Base-by-base conservation (phyloP, 1,140 invertebrate genomes). In the Diuraphis noxia region DNA sequence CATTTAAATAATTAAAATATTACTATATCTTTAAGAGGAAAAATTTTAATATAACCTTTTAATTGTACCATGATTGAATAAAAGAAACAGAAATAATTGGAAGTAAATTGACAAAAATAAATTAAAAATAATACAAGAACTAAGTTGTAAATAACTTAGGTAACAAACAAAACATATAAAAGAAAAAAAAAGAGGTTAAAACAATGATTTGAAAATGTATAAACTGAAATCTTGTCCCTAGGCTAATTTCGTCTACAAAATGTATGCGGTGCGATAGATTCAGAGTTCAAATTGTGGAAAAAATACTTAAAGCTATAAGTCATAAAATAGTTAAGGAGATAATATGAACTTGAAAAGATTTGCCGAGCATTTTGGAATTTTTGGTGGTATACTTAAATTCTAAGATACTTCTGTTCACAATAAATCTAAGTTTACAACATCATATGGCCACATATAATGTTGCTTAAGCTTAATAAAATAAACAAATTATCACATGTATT, bases 401-500 rank as follows among this genome's bases (percentile, higher is more conserved):
- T 82, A 25, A 10, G 36, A 41, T 56, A 38, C 8, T 88, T 63
- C 4, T 63, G 52, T 40, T 52, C 41, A 63, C 52, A 63, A 40
- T 87, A 25, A 87, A 87, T 86, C 34, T 21, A 36, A 52, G 34
- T 5, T 87, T 87, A 56, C 23, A 87, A 52, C 49, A 87, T 56
- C 36, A 25, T 36, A 86, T 34, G 43, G 41, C n/a, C 21, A 49
- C n/a, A 36, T 25, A 86, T 1, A 43, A 85, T 84, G 36, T 84
- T 49, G n/a, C 43, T 52, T 52, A 36, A 38, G 46, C 34, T 86
- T 52, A 86, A 86, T 13, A 36, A 52, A 88, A 56, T 63, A 56
- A 88, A 88, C 23, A 56, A 82, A 82, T 90, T 91, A 91, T 91
- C 89, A 91, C 72, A 79, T 90, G 19, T 81, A 79, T 82, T 92